Evolutionary conservation across 1,140 invertebrate species (phyloP).

Genomic region (Goniozus legneri): DNA sequence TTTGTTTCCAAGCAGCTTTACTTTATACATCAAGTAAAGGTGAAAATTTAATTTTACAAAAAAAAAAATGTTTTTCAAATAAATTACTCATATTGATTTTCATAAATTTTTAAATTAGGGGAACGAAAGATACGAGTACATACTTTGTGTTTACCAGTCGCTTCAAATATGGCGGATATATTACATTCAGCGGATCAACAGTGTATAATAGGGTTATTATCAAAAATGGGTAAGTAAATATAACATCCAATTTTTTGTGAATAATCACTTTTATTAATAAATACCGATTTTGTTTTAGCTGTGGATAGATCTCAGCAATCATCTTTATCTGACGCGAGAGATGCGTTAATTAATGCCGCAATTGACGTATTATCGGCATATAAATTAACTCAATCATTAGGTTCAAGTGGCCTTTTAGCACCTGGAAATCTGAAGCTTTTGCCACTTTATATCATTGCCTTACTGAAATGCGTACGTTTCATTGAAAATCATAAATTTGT

Average conservation of each 20-base stretch:
- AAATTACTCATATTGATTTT: slow-evolving; percentile 3
- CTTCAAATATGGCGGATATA: slow-evolving; percentile 78
- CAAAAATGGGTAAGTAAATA: slow-evolving; percentile 89
- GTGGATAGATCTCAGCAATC: slow-evolving; percentile 87
- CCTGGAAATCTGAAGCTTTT: slow-evolving; percentile 75
- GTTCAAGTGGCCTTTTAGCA: slow-evolving; percentile 67
- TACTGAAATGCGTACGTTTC: slow-evolving; percentile 83
- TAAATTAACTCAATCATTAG: slow-evolving; percentile 66
- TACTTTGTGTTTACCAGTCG: slow-evolving; percentile 91
- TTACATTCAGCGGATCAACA: slow-evolving; percentile 92
- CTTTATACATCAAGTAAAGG: slow-evolving; percentile 98
- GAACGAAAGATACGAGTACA: slow-evolving; percentile 97
- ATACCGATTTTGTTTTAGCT: slow-evolving; percentile 56
- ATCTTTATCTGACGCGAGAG: slow-evolving; percentile 86
- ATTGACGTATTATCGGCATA: slow-evolving; percentile 87
- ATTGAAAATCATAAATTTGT: not conserved
- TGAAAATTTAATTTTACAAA: slow-evolving; percentile 34
- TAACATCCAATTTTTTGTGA: slow-evolving; percentile 4
- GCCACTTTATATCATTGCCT: slow-evolving; percentile 85
- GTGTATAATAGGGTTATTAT: slow-evolving; percentile 85
- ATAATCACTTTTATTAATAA: not conserved
- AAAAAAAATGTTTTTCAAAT: not conserved
- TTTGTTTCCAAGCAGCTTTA: slow-evolving; percentile 97
- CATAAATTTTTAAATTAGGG: slow-evolving; percentile 55
- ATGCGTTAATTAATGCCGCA: slow-evolving; percentile 93